Percentiles rank a stretch among this genome's conserved stretches.
Evolutionary conservation across 2,888 invertebrate species (phyloP).

Genomic region (Zonitis immaculata): DNA sequence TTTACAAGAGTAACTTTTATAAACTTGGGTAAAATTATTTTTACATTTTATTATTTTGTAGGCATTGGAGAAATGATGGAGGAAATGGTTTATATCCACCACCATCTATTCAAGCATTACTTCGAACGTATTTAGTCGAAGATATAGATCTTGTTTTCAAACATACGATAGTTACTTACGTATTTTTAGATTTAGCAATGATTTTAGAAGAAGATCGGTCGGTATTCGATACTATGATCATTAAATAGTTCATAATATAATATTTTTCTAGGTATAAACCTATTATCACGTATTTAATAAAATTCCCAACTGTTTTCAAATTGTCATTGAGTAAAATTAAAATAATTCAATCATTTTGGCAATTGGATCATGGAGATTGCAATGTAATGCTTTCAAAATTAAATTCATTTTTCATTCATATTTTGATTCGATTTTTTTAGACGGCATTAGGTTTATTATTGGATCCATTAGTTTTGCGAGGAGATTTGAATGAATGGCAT

Average conservation of each 20-base stretch:
- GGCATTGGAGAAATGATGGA: constrained; percentile 64
- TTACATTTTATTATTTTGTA: constrained; percentile 24
- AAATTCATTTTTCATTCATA: not conserved
- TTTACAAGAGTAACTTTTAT: constrained; percentile 48
- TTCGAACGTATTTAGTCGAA: constrained; percentile 69
- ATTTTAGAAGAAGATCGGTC: constrained; percentile 56
- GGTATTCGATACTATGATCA: not conserved
- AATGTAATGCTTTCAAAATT: constrained; percentile 52
- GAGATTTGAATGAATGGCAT: constrained; percentile 65
- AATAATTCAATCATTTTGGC: constrained; percentile 83
- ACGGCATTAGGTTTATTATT: constrained; percentile 63
- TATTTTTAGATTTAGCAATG: constrained; percentile 76
- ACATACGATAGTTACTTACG: constrained; percentile 74
- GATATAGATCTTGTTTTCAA: constrained; percentile 64
- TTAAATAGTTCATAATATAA: not conserved
- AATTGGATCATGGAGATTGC: constrained; percentile 80
- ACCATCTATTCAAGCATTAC: constrained; percentile 70
- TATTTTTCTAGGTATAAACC: constrained; percentile 51
- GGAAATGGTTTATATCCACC: constrained; percentile 75
- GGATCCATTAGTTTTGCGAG: constrained; percentile 54
- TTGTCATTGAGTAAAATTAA: constrained; percentile 70
- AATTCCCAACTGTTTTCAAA: constrained; percentile 76
- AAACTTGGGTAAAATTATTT: not conserved
- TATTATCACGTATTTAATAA: constrained; percentile 66
- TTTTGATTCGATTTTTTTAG: constrained; percentile 43